Conservation (phyloP, 2,888 invertebrate species). For the Agonopterix alstromeriana region DNA sequence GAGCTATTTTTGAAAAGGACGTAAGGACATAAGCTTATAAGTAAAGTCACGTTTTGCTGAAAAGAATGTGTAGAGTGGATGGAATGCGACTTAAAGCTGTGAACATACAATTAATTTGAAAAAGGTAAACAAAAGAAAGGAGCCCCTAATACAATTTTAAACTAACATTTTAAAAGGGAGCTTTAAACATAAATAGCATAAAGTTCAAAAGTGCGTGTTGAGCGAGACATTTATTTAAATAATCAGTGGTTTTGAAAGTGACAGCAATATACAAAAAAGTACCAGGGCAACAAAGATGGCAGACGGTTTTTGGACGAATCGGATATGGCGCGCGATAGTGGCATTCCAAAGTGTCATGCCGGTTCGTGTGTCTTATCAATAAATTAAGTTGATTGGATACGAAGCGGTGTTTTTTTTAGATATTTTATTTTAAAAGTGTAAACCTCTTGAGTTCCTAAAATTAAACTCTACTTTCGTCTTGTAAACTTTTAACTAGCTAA, state of each 20-base stretch:
- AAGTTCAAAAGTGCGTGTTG: conserved; percentile 1
- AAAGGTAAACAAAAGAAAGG: conserved; percentile 1
- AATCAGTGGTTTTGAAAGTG: conserved; percentile 11
- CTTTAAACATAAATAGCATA: neutral
- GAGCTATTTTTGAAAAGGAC: too few relatives aligned
- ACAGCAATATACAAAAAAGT: conserved; percentile 36
- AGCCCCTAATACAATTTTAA: neutral
- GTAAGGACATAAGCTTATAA: too few relatives aligned
- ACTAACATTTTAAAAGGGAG: neutral
- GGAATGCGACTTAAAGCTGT: conserved; percentile 13
- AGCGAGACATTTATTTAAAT: conserved; percentile 6
- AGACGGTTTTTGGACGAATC: conserved; percentile 8
- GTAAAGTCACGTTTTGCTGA: neutral
- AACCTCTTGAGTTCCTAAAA: neutral
- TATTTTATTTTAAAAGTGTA: neutral
- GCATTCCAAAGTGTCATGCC: conserved; percentile 5
- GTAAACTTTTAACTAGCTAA: too few relatives aligned
- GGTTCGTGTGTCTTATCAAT: conserved; percentile 3
- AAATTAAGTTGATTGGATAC: neutral
- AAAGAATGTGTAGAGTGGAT: conserved; percentile 5
- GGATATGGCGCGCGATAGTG: conserved; percentile 7
- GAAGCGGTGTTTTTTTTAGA: neutral
- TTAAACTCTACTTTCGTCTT: too few relatives aligned
- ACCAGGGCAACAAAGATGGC: conserved; percentile 34
- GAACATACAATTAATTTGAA: conserved; percentile 11